These are phyloP conservation scores for Psammodynastes pulverulentus DNA, from an alignment of 2,113 vertebrate genomes.

Conservation along the genomic window DNA sequence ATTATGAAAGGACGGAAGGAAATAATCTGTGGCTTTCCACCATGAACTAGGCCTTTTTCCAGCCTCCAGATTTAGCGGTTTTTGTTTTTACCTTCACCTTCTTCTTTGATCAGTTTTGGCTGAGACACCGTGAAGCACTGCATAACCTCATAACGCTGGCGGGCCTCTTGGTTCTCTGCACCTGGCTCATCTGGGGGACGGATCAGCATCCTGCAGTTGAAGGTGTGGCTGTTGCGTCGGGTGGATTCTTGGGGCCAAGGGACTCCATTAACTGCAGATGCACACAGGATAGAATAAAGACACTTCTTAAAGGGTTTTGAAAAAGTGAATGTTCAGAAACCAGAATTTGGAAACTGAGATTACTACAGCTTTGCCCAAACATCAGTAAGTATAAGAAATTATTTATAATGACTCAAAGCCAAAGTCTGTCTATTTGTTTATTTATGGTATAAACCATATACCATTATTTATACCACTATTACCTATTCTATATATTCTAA, in stretches of 20 bases:
- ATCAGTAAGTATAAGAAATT: not conserved
- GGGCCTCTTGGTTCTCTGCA: conserved; percentile 83
- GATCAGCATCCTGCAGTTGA: conserved; percentile 94
- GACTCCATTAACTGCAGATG: conserved; percentile 81
- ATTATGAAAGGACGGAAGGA: not conserved
- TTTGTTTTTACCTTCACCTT: conserved; percentile 80
- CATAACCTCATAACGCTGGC: conserved; percentile 94
- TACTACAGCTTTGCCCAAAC: not conserved
- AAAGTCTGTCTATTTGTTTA: not conserved
- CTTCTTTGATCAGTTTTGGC: conserved; percentile 84
- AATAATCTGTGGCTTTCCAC: not conserved
- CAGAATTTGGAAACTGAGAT: not conserved
- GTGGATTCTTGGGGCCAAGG: conserved; percentile 87
- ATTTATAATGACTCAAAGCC: not conserved
- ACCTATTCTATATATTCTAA: not conserved
- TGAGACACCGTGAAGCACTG: conserved; percentile 94
- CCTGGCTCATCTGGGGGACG: conserved; percentile 85
- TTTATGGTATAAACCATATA: not conserved
- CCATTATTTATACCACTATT: not conserved
- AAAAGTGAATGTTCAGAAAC: fast-evolving
- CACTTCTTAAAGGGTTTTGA: fast-evolving
- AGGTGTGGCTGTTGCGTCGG: conserved; percentile 88
- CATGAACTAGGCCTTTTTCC: not conserved
- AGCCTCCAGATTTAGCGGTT: not conserved
- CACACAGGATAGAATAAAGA: not conserved